Base-by-base conservation (phyloP, 2,797 vertebrate genomes). In the Ceryle rudis region DNA sequence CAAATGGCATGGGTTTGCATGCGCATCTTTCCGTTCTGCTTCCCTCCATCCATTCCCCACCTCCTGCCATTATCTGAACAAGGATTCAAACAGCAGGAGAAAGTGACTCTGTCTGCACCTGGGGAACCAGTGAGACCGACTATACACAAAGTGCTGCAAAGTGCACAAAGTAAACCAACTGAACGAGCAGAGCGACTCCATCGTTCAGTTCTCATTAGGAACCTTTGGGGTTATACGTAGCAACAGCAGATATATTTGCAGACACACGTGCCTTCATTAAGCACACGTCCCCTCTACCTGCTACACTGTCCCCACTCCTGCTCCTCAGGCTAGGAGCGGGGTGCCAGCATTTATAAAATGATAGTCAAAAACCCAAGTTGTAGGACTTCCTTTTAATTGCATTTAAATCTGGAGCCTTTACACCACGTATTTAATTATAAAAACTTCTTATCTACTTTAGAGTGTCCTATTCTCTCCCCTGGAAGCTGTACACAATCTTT, bases 381-480 rank as follows among this genome's bases (percentile, higher is more conserved):
- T 64, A 70, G 74, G 88, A 74, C n/a, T 82, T 95, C 29, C 46
- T 95, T 96, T 96, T 86, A 97, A 93, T 77, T 96, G 96, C 96
- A 97, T 97, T 97, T 97, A 90, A 85, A 96, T 82, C 80, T 41
- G 85, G 72, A 93, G 72, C 67, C 96, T 96, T 94, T 92, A 96
- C 88, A 96, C 80, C 88, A 93, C 81, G 89, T 92, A 94, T 70
- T 95, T 91, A 82, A 81, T 94, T 93, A 93, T 93, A 97, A 97
- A 98, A 95, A 86, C 96, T 89, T 95, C 88, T 84, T 81, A 89
- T 11, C 97, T 97, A 96, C 92, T 97, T 95, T 72, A 95, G 92
- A 96, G 92, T 33, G 74, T 58, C 86, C 94, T 94, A 86, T 92
- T 89, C 71, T 96, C 93, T 96, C 86, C 71, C 91, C 90, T 93